Evolutionary conservation across 2,888 invertebrate species (phyloP), one percentile per base, ranked within the genome.

Genomic region (Erebia aethiops): DNA sequence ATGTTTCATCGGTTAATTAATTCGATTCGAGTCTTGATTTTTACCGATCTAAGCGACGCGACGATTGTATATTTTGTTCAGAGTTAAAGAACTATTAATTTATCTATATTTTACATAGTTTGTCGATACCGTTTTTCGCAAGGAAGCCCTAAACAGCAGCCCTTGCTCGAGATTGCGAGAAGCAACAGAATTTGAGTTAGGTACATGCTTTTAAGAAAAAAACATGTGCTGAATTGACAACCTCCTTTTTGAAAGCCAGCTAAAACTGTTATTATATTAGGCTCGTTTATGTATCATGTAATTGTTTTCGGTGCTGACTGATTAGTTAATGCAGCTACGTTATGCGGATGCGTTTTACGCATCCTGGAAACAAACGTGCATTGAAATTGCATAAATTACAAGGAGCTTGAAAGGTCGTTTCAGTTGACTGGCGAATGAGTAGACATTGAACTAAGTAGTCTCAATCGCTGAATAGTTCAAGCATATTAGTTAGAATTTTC

Each of bases 321-420:
- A 63, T 74, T 70, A n/a, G 58, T 49, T 70, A 58, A 70, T 58
- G 49, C 35, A 67, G 54, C 69, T 63, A 69, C 63, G 68, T 71
- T 63, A 69, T 70, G 66, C 72, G 74, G 69, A 72, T 69, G 66
- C 65, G 66, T 65, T 66, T 67, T 26, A 67, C 65, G 65, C 70
- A 67, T 72, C 70, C 72, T 70, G 74, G 70, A 74, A 74, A 64
- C 18, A 49, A 35, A 54, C n/a, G 65, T 70, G 67, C 16, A 57
- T 69, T 65, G 60, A 60, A 65, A 69, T 51, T 58, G 69, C 46
- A 51, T 65, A 64, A 65, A 71, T 67, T 52, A 58, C n/a, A 52
- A 49, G n/a, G 54, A 54, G 60, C 56, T 64, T 60, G 54, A 52
- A 65, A 69, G 65, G 61, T 58, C 56, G n/a, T 56, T 43, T 56